Base-by-base conservation (phyloP, 2,113 vertebrate genomes). In the Hyperopisus bebe region DNA sequence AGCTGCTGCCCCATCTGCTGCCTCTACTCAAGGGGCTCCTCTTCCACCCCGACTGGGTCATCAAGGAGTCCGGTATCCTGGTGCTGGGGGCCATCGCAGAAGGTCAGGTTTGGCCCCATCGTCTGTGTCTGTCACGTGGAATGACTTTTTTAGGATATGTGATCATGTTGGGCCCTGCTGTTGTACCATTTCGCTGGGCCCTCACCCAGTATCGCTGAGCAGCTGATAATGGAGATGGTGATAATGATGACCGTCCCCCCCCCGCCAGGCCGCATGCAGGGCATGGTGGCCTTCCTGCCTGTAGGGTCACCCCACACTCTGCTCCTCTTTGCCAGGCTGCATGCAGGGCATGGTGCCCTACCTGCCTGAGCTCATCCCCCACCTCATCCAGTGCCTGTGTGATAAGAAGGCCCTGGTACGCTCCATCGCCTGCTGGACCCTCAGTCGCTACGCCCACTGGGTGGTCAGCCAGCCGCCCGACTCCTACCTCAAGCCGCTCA, bases 311-410 rank as follows among this genome's bases (percentile, higher is more conserved):
- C 31, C 50, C 19, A 39, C 39, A 5, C 19, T 1, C n/a, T 66
- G 11, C 46, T 77, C n/a, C 7, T 44, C 1, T 89, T 3, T 27
- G 55, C 89, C 91, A 98, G 98, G 98, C 84, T 98, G 98, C 80
- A 99, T 99, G 97, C 98, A 99, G 94, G 98, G 97, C n/a, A 99
- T 99, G 98, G 97, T 98, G 0, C 98, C 97, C 0, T 99, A 98
- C 93, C 93, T 99, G 89, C 98, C 98, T 0, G 98, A 99, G 95
- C 95, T 99, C 90, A 98, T 99, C 92, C 98, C 98, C 0, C 98
- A 99, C 93, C 97, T 98, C 89, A 98, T 98, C 94, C 97, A 97
- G 93, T 98, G 97, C 94, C 94, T 98, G 89, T 97, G 97, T 0
- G 97, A 98, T 92, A 98, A 98, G 94, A 98, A 98, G 94, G 98